A percentile compares a stretch with the other conserved stretches of the same genome.
phyloP scores from a whole-genome alignment of 2,888 invertebrate species.

The Scaeva pyrastri region DNA sequence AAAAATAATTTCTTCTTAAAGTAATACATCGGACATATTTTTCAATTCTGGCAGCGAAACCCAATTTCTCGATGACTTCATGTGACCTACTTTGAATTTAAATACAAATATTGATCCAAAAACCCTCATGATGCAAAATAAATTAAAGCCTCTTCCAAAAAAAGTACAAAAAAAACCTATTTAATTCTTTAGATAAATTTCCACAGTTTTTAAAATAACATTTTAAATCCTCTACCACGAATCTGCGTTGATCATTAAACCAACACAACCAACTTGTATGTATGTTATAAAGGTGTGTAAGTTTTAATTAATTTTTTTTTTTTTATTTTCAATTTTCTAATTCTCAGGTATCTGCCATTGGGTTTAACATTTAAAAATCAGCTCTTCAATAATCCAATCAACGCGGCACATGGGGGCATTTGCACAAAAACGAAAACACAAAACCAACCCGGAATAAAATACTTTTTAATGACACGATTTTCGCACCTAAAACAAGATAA shows the following conservation, averaged over 20 bases:
- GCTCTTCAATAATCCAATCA: conserved; percentile 20
- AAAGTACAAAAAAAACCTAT: background rate
- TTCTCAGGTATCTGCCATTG: conserved; percentile 27
- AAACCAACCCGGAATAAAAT: too few relatives aligned
- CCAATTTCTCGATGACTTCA: background rate
- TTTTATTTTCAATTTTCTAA: conserved; percentile 36
- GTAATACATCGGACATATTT: too few relatives aligned
- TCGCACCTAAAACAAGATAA: too few relatives aligned
- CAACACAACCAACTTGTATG: background rate
- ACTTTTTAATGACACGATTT: too few relatives aligned
- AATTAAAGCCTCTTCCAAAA: background rate
- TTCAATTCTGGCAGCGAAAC: background rate
- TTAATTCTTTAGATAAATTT: conserved; percentile 2
- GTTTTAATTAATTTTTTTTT: conserved; percentile 65
- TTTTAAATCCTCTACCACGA: background rate
- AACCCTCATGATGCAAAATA: background rate
- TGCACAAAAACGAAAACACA: conserved; percentile 53
- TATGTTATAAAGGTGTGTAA: conserved; percentile 11
- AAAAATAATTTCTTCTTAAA: too few relatives aligned
- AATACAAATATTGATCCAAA: conserved; percentile 24
- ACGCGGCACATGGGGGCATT: conserved; percentile 45
- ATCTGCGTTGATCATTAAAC: conserved; percentile 5
- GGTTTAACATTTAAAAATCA: background rate
- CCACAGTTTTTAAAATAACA: background rate
- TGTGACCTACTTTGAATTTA: conserved; percentile 4